Evolutionary conservation across 2,888 invertebrate genomes (phyloP), one percentile per base, ranked within the genome.

Genomic region (Nomada hirtipes): DNA sequence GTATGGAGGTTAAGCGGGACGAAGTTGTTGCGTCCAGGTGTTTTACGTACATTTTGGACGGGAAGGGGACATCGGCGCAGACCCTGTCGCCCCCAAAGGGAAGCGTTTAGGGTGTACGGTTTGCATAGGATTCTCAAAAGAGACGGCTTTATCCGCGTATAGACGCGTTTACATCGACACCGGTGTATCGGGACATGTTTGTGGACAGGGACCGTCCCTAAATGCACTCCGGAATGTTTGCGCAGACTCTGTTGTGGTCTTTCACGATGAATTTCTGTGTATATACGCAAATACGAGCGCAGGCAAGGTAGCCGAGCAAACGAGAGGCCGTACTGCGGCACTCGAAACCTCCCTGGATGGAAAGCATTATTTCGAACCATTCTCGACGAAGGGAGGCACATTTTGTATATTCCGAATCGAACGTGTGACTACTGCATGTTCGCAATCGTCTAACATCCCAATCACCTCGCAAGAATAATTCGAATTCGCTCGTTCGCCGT

Each of bases 171-270:
- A 71, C 70, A 68, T 65, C 73, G 57, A 71, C 77, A 72, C 64
- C 71, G 53, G 52, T 63, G 82, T 76, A 74, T 67, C 42, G 79
- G 82, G 74, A 81, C 67, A 67, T 79, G 82, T 86, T 88, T 86
- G 88, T 76, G 70, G 55, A 84, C 78, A 55, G 55, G 23, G 76
- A 76, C 73, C 82, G 84, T 74, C 42, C 76, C 68, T 82, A 83
- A 88, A 85, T 74, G 86, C 82, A 83, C 84, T 84, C 69, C 60
- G 59, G 57, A 26, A 52, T 88, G 84, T 86, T 86, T 86, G 85
- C 79, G 69, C 77, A 75, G 79, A 83, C 74, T 74, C 85, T 79
- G 76, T 76, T 73, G 87, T 60, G 85, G 78, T 76, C 72, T 84
- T 87, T 85, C 65, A 72, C 82, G 82, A 83, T 79, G 83, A 84